Evolutionary conservation across 1,140 invertebrate genomes (phyloP).

Genomic region (Tetramorium alpestre): DNA sequence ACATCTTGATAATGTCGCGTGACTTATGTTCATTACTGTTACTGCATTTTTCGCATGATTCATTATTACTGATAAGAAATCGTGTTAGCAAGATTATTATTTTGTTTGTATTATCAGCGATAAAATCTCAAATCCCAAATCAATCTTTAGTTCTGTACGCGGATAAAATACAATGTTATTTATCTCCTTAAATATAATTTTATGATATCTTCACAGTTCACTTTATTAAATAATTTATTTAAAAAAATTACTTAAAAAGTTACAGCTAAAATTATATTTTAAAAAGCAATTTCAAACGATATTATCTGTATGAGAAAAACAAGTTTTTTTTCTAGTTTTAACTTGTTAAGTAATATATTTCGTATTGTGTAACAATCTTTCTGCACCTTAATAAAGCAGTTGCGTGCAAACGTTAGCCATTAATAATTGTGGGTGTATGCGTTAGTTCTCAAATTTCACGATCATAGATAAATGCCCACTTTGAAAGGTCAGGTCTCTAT

Average conservation of each 20-base stretch:
- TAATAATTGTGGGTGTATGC: slow-evolving; percentile 10
- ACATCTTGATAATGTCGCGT: background rate
- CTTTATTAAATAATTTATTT: slow-evolving; percentile 1
- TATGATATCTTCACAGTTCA: background rate
- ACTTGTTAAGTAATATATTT: slow-evolving; percentile 24
- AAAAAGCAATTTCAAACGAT: background rate
- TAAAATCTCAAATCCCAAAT: background rate
- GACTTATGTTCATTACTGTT: background rate
- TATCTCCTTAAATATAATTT: background rate
- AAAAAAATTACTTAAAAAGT: no score
- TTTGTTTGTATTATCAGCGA: background rate
- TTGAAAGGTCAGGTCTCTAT: slow-evolving; percentile 27
- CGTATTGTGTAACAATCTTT: background rate
- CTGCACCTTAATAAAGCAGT: background rate
- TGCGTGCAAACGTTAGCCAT: background rate
- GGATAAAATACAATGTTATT: slow-evolving; percentile 2
- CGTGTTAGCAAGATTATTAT: background rate
- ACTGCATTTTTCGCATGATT: background rate
- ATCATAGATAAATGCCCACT: slow-evolving; percentile 22
- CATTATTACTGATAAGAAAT: background rate
- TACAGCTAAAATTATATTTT: background rate
- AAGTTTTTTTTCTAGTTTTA: background rate
- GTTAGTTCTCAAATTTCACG: slow-evolving; percentile 31
- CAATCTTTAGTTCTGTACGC: background rate
- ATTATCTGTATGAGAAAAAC: background rate